Evolutionary conservation across 2,113 vertebrate genomes (phyloP), one percentile per base, ranked within the genome.

Genomic region (Elephantulus edwardii): DNA sequence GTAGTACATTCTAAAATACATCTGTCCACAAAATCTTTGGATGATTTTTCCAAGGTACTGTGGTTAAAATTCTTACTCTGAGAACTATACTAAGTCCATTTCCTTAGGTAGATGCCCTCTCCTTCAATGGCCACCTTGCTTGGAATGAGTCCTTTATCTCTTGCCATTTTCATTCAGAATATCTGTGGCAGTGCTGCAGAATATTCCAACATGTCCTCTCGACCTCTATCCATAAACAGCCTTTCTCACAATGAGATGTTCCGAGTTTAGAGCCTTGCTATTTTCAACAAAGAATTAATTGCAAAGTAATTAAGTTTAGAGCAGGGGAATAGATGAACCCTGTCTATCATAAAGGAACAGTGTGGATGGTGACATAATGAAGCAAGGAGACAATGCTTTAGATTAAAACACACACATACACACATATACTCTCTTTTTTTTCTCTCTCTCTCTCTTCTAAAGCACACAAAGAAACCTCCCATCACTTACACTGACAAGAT

Each of bases 221-320:
- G 96, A 96, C 96, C 96, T 96, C 95, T 93, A 95, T 94, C 95
- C 93, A 95, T 89, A 96, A 96, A 95, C 96, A 96, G 95, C 87
- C 86, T 95, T 94, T 93, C 94, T 96, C 79, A 96, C 96, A 95
- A 94, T 94, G 96, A 96, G 95, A 96, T 71, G 91, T 95, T 96
- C 95, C 3, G 70, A 95, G 95, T 96, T 96, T 95, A 95, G 96
- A 96, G 93, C 83, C 91, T 94, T 94, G 95, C 96, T 96, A 96
- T 96, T 96, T 96, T 96, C 94, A 96, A 96, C 96, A 96, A 96
- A 96, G 95, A 96, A 96, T 96, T 96, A 96, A 96, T 96, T 96
- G 96, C 96, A 94, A 96, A 96, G 96, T 96, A 96, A 96, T 96
- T 96, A 96, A 96, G 95, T 96, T 91, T 95, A 95, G 96, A 95